Conservation (phyloP, 2,888 invertebrate species). For the Saturnia pavonia region DNA sequence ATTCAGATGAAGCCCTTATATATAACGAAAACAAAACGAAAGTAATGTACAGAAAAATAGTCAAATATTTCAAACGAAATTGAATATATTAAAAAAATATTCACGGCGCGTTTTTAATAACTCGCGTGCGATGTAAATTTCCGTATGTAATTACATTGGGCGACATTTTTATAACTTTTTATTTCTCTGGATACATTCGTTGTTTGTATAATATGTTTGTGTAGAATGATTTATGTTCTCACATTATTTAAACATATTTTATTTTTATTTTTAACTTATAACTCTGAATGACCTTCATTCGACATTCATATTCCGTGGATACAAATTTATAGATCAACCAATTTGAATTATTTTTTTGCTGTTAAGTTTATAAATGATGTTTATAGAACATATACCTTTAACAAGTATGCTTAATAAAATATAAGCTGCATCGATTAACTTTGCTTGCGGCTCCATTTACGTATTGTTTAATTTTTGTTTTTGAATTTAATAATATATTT, state of each 20-base stretch:
- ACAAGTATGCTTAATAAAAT: no score
- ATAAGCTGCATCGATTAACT: no score
- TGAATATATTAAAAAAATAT: conserved; percentile 10
- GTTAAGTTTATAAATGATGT: no score
- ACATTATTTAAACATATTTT: background rate
- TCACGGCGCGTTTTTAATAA: conserved; percentile 9
- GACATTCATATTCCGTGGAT: background rate
- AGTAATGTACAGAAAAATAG: background rate
- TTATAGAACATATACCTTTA: no score
- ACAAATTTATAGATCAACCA: background rate
- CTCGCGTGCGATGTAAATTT: conserved; percentile 11
- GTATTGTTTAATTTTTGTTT: no score
- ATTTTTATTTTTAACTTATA: background rate
- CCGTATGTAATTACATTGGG: conserved; percentile 9
- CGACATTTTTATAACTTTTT: conserved; percentile 13
- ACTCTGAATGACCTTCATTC: background rate
- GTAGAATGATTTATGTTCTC: conserved; percentile 3
- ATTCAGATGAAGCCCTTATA: no score
- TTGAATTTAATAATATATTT: no score
- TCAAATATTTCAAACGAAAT: background rate
- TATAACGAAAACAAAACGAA: no score
- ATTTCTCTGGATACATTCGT: conserved; percentile 3
- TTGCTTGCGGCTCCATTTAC: no score
- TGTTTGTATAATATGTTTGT: background rate
- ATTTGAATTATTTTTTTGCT: no score